Evolutionary conservation across 1,140 invertebrate genomes (phyloP).

Genomic region (Drosophila bipectinata): DNA sequence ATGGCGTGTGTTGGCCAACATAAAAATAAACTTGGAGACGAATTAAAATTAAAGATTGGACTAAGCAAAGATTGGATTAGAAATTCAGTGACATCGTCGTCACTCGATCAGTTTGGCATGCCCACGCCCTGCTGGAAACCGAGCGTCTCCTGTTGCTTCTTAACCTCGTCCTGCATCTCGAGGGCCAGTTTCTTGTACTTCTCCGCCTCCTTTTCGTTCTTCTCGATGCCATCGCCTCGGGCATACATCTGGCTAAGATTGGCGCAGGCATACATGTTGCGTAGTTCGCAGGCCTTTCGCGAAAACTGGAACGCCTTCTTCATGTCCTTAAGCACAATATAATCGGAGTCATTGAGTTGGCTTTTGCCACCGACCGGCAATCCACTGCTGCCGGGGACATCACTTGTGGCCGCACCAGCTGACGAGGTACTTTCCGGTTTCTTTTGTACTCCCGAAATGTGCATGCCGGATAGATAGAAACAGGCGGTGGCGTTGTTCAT

Average conservation of each 20-base stretch:
- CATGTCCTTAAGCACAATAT: constrained; percentile 88
- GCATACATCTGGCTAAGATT: constrained; percentile 91
- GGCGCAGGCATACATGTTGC: constrained; percentile 93
- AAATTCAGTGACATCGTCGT: background rate
- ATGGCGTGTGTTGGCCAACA: background rate
- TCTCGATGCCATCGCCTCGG: constrained; percentile 89
- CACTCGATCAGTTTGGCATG: constrained; percentile 65
- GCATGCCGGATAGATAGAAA: constrained; percentile 91
- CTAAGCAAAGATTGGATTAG: constrained; percentile 3
- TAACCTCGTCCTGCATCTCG: constrained; percentile 88
- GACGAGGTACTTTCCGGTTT: constrained; percentile 44
- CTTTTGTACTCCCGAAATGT: constrained; percentile 88
- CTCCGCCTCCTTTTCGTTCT: constrained; percentile 89
- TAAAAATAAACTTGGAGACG: constrained; percentile 7
- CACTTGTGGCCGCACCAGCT: background rate
- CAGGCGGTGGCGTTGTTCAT: constrained; percentile 90
- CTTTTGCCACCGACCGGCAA: constrained; percentile 14
- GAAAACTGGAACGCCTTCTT: constrained; percentile 91
- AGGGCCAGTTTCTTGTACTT: constrained; percentile 89
- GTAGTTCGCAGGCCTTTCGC: constrained; percentile 90
- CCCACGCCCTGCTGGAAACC: constrained; percentile 88
- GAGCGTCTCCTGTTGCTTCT: constrained; percentile 85
- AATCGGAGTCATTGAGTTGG: constrained; percentile 82
- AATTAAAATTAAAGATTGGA: constrained; percentile 14
- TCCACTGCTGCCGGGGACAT: background rate